Evolutionary conservation across 2,797 vertebrate genomes (phyloP).

Genomic region (Zenarchopterus dispar): DNA sequence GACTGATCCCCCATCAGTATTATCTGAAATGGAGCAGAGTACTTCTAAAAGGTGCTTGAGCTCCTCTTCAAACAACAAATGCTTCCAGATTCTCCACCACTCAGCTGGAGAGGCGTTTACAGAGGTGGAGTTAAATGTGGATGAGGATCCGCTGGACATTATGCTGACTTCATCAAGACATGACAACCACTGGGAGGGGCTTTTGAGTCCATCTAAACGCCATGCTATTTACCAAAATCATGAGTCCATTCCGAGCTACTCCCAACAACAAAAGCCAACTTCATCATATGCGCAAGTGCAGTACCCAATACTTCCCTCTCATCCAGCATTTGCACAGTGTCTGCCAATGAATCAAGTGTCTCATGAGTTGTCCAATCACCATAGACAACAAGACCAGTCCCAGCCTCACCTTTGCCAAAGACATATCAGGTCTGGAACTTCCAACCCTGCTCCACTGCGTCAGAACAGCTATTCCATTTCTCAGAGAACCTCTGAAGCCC

Average conservation of each 20-base stretch:
- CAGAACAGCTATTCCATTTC: constrained; percentile 57
- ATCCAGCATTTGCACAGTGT: constrained; percentile 35
- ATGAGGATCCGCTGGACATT: constrained; percentile 81
- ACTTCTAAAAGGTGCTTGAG: constrained; percentile 33
- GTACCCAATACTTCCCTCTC: constrained; percentile 30
- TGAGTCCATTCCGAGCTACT: constrained; percentile 38
- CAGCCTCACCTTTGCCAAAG: constrained; percentile 57
- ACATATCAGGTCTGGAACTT: constrained; percentile 25
- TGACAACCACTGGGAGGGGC: constrained; percentile 42
- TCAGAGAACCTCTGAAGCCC: constrained; percentile 46
- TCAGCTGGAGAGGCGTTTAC: constrained; percentile 80
- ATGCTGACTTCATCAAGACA: constrained; percentile 44
- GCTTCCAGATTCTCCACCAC: constrained; percentile 68
- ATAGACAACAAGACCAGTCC: constrained; percentile 32
- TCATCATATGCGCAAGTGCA: constrained; percentile 38
- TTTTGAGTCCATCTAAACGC: constrained; percentile 63
- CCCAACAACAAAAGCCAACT: constrained; percentile 50
- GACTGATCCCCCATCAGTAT: constrained; percentile 48
- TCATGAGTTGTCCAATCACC: constrained; percentile 43
- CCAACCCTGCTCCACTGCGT: constrained; percentile 42
- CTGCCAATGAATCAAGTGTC: constrained; percentile 43
- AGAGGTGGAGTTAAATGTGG: constrained; percentile 87
- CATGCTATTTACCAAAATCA: constrained; percentile 76
- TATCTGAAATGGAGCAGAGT: constrained; percentile 38
- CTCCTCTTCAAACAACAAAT: constrained; percentile 53